Percentiles rank a stretch among this genome's conserved stretches.
phyloP scores from a whole-genome alignment of 1,140 invertebrate species.

The Aphaenogaster floridana region DNA sequence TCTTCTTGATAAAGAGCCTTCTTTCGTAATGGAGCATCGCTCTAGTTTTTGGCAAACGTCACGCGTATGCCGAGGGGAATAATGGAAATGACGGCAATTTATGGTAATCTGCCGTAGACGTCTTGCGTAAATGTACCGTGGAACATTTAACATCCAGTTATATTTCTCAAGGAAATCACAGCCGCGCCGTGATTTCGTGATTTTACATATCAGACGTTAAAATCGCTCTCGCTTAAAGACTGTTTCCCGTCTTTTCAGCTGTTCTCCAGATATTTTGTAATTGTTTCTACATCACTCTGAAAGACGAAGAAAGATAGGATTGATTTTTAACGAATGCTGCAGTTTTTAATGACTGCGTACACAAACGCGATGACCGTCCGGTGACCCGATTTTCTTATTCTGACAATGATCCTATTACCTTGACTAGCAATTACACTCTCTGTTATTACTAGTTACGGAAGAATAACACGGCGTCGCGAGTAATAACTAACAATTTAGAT shows the following conservation, averaged over 20 bases:
- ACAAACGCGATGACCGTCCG: not conserved
- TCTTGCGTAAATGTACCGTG: conserved; percentile 66
- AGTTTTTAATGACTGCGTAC: no score
- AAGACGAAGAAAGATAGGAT: not conserved
- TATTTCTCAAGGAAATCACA: conserved; percentile 29
- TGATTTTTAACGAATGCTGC: not conserved
- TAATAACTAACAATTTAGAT: conserved; percentile 4
- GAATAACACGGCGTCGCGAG: not conserved
- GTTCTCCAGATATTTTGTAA: not conserved
- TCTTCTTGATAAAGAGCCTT: not conserved
- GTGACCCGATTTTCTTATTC: conserved; percentile 40
- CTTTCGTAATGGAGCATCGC: conserved; percentile 20
- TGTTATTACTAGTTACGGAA: conserved; percentile 15
- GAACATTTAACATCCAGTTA: conserved; percentile 24
- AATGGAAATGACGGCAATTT: conserved; percentile 79
- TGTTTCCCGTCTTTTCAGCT: not conserved
- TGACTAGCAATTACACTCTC: conserved; percentile 25
- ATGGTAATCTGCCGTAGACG: conserved; percentile 73
- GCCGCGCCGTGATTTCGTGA: conserved; percentile 57
- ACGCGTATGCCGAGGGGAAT: conserved; percentile 67
- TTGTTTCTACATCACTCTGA: not conserved
- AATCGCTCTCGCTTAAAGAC: conserved; percentile 10
- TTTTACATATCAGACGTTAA: conserved; percentile 30
- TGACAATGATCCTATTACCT: conserved; percentile 62
- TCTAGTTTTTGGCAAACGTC: conserved; percentile 69